Conservation (phyloP, 2,888 invertebrate genomes). For the Drosophila lutescens region DNA sequence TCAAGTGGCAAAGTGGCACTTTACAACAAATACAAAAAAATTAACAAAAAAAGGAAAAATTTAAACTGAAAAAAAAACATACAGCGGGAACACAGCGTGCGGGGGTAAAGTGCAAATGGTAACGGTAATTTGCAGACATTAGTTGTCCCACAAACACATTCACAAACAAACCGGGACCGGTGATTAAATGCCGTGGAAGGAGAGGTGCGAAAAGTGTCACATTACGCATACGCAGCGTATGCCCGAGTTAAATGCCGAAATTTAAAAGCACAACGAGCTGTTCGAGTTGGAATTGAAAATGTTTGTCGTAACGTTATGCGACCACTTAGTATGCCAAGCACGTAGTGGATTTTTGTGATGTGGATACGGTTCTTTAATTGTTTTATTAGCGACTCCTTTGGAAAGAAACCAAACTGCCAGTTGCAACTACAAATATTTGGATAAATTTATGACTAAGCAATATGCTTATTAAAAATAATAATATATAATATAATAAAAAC, state of each 20-base stretch:
- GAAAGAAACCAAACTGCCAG: conserved; percentile 6
- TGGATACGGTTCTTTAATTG: conserved; percentile 42
- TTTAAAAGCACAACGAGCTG: conserved; percentile 59
- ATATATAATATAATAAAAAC: background rate
- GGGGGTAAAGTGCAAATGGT: conserved; percentile 43
- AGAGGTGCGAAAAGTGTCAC: conserved; percentile 50
- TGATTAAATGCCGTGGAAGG: conserved; percentile 60
- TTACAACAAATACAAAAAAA: conserved; percentile 30
- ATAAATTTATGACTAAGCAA: background rate
- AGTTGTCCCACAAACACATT: conserved; percentile 51
- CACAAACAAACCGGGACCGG: conserved; percentile 33
- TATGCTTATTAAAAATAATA: background rate
- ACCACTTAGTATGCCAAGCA: conserved; percentile 69
- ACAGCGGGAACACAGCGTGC: conserved; percentile 11
- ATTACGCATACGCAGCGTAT: conserved; percentile 74
- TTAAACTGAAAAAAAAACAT: conserved; percentile 7
- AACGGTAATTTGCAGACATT: conserved; percentile 80
- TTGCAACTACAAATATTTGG: background rate
- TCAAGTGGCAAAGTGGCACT: conserved; percentile 61
- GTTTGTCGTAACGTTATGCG: conserved; percentile 51
- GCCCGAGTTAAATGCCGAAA: conserved; percentile 47
- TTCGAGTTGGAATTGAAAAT: conserved; percentile 59
- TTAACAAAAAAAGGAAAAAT: conserved; percentile 28
- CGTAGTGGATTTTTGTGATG: conserved; percentile 56
- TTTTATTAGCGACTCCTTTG: conserved; percentile 51